Evolutionary conservation across 2,888 invertebrate genomes (phyloP), one percentile per base, ranked within the genome.

Genomic region (Mesorhabditis sp.): DNA sequence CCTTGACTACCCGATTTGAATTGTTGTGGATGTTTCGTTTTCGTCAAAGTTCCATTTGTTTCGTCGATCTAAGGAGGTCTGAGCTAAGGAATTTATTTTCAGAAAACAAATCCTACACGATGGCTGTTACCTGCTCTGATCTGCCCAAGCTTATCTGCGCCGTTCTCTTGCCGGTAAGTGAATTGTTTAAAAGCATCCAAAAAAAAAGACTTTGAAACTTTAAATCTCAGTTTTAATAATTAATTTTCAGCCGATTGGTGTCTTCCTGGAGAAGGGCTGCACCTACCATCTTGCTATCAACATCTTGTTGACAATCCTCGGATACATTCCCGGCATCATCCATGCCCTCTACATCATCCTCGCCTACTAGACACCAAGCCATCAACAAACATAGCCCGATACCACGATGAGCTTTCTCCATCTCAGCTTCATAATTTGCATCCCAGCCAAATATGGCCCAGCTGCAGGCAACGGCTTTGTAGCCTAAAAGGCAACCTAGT

Each of bases 311-410:
- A 80, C 80, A 41, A 72, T 80, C 6, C 77, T 80, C 65, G 80
- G 80, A 64, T 80, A 78, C 72, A 79, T 80, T 67, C 80, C 80
- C n/a, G 80, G 80, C 65, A 75, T 78, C 68, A 78, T 80, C 66
- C 71, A 79, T 71, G 79, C 79, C 61, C 75, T 74, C 70, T 77
- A 77, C 70, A 71, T 79, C 71, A 79, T 79, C 65, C 67, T 73
- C 45, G 74, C 71, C 62, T 76, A 73, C 62, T 74, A 72, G 71
- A 64, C 50, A 42, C 43, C 7, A 43, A 42, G 28, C 28, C 28
- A 28, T 28, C 28, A 28, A 28, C 28, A 28, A 28, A 28, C 28
- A 28, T 28, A 28, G 28, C 28, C 28, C 28, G 28, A 28, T 28
- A 28, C 28, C 28, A 28, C 28, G 28, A 28, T 28, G 28, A 28